phyloP scores from a whole-genome alignment of 2,888 invertebrate genomes.

The Lithophane leautieri region DNA sequence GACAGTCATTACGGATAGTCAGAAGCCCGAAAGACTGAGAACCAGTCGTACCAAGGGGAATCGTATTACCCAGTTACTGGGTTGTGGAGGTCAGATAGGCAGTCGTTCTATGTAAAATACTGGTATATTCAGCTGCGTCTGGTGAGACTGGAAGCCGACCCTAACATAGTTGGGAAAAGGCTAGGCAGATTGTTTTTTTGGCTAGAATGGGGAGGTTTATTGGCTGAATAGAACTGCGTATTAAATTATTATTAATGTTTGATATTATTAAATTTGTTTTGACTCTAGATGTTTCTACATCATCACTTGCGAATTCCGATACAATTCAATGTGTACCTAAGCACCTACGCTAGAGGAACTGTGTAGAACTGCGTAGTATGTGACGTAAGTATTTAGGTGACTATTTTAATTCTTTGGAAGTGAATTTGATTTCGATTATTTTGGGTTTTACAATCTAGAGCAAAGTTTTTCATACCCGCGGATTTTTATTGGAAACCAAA shows the following conservation, averaged over 20 bases:
- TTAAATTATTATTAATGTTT: neutral
- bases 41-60: neutral
- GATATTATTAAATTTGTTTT: conserved; percentile 12
- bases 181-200: no score
- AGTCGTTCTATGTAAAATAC: no score
- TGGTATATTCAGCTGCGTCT: no score
- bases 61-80: neutral
- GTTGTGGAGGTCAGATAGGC: no score
- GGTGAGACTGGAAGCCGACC: neutral
- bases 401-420: conserved; percentile 9
- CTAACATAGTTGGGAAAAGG: no score
- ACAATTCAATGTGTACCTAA: conserved; percentile 17
- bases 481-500: neutral
- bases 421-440: neutral
- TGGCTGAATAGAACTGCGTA: neutral
- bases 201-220: no score
- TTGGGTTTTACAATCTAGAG: neutral
- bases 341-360: conserved; percentile 16
- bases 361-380: conserved; percentile 6
- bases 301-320: conserved; percentile 6
- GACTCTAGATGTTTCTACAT: conserved; percentile 18
- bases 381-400: neutral
- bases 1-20: no score
- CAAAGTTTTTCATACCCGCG: neutral
- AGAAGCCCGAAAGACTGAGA: neutral